Evolutionary conservation across 2,113 vertebrate genomes (phyloP).

Genomic region (Raja brachyura): DNA sequence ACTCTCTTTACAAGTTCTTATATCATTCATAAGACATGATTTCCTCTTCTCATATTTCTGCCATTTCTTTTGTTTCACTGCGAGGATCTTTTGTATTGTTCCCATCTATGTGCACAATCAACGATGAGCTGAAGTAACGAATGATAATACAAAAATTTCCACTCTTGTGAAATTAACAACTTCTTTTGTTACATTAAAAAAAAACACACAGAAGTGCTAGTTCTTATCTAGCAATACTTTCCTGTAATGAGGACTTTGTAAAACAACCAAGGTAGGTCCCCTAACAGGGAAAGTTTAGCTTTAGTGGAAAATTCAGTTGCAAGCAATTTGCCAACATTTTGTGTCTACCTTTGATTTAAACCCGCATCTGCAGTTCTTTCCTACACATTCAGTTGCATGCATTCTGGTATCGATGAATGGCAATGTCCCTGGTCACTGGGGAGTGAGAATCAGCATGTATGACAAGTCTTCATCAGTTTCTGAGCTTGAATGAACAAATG

Average conservation of each 20-base stretch:
- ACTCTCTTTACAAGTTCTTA: conserved; percentile 6
- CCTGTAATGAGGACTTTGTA: conserved; percentile 7
- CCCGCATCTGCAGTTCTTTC: too few species aligned
- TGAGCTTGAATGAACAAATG: conserved; percentile 37
- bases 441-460: conserved; percentile 37
- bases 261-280: neutral
- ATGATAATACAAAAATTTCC: neutral
- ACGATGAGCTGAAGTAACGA: neutral
- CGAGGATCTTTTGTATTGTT: neutral
- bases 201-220: neutral
- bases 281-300: neutral
- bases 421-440: neutral
- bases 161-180: neutral
- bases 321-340: neutral
- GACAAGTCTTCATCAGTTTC: conserved; percentile 38
- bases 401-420: conserved; percentile 2
- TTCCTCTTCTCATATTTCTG: conserved; percentile 6
- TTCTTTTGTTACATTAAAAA: neutral
- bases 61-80: neutral
- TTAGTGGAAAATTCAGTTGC: conserved; percentile 12
- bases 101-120: neutral
- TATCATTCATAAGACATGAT: neutral
- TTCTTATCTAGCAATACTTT: neutral
- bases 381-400: neutral
- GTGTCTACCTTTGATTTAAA: too few species aligned